A percentile compares a stretch with the other conserved stretches of the same genome.
Evolutionary conservation across 2,113 vertebrate species (phyloP).

Genomic region (Synchiropus splendidus): DNA sequence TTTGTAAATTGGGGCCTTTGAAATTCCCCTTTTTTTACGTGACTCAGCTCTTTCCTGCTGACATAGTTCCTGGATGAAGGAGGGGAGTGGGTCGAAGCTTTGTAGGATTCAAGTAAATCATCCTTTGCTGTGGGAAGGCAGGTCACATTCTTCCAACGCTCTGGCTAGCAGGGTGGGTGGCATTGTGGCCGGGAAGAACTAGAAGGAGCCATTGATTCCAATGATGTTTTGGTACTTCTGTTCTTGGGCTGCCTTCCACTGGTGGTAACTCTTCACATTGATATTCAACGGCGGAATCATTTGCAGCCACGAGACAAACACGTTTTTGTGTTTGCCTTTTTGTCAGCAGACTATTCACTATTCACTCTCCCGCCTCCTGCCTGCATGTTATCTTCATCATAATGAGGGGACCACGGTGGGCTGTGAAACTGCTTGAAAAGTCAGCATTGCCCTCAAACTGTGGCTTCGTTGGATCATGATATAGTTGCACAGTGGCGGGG

Average conservation of each 20-base stretch:
- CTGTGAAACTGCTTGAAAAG: constrained; percentile 20
- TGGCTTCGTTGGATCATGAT: not conserved
- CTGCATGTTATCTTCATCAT: constrained; percentile 3
- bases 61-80: not conserved
- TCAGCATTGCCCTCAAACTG: constrained; percentile 9
- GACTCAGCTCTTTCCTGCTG: constrained; percentile 11
- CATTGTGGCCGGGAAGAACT: constrained; percentile 28
- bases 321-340: constrained; percentile 5
- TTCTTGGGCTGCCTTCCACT: not conserved
- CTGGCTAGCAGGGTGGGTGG: constrained; percentile 22
- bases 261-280: constrained; percentile 6
- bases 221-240: constrained; percentile 9
- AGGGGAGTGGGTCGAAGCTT: too few species aligned
- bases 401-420: constrained; percentile 16
- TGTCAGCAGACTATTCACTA: not conserved
- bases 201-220: constrained; percentile 33
- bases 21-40: constrained; percentile 1
- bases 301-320: constrained; percentile 12
- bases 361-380: constrained; percentile 5
- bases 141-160: not conserved
- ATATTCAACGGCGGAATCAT: constrained; percentile 13
- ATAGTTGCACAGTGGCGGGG: constrained; percentile 14
- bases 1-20: not conserved
- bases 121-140: constrained; percentile 3
- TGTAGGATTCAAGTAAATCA: constrained; percentile 5